Evolutionary conservation across 1,140 invertebrate genomes (phyloP), one percentile per base, ranked within the genome.

Genomic region (Neodiprion pinetum): DNA sequence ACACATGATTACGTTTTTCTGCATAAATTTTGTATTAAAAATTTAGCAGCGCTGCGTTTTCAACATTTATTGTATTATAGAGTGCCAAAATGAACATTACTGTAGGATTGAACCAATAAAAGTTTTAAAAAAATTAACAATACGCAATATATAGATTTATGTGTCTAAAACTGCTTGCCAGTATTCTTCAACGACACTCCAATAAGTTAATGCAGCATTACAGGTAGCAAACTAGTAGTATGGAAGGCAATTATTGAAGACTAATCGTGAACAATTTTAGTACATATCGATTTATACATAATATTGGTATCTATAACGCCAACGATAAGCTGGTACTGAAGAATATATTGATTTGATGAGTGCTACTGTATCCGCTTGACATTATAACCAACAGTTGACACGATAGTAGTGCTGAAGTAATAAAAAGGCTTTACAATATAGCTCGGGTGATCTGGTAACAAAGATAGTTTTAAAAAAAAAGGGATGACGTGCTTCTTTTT

Each of bases 41-140:
- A 40, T 3, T 40, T 40, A 40, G 28, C 11, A 61, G 1, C 0
- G 53, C 28, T 61, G 53, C 8, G 53, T 61, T 12, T 12, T 61
- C 53, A 61, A 61, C 5, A 61, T 61, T 12, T 3, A n/a, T 12
- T 61, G 53, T 61, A 61, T 1, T 61, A 61, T n/a, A 61, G 7
- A 61, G 53, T 61, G 53, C 53, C 53, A 61, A 61, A 61, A 61
- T 61, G 53, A 61, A 61, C 53, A 8, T 61, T 61, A 61, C 11
- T 40, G 28, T 40, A 40, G 28, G 11, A 61, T 61, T 14, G n/a
- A 61, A 61, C 53, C 4, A 61, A 61, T 61, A 8, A 61, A 61
- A 61, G 53, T 61, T 7, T 61, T 61, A 5, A 14, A 61, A 61
- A 61, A 61, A 61, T 9, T 11, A 61, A 61, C 9, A 9, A 8